These are phyloP conservation scores for Antidorcas marsupialis DNA, from an alignment of 2,113 vertebrate genomes.

Conservation along the genomic window DNA sequence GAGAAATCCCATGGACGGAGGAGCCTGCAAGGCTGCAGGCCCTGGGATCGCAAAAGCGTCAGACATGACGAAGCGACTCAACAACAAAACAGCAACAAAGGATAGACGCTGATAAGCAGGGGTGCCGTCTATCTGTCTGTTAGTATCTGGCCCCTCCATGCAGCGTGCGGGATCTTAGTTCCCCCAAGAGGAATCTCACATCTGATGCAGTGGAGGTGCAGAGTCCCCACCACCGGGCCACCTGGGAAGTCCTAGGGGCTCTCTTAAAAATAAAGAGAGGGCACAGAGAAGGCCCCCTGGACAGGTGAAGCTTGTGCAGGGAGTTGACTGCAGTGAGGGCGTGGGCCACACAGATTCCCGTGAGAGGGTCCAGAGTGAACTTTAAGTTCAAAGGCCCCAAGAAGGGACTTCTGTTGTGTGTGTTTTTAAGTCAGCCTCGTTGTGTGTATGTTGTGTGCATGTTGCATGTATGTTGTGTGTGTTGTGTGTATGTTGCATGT, in stretches of 20 bases:
- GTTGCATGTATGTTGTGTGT: background rate
- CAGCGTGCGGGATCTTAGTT: background rate
- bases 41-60: background rate
- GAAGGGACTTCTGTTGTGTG: background rate
- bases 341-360: background rate
- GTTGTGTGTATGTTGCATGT: background rate
- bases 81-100: background rate
- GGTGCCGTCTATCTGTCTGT: background rate
- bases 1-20: background rate
- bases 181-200: background rate
- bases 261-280: background rate
- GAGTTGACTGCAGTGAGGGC: background rate
- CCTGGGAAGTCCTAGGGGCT: background rate
- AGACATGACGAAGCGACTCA: background rate
- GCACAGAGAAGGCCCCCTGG: background rate
- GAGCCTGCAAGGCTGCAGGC: background rate
- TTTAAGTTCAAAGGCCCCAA: background rate
- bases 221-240: background rate
- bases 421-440: background rate
- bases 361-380: background rate
- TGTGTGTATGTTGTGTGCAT: background rate
- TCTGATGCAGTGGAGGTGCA: background rate
- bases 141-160: accelerated
- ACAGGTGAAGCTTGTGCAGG: background rate
- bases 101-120: background rate